Percentiles rank a stretch among this genome's conserved stretches.
These are phyloP conservation scores for Aphelocoma californica DNA, from an alignment of 2,797 vertebrate species.

Conservation along the genomic window DNA sequence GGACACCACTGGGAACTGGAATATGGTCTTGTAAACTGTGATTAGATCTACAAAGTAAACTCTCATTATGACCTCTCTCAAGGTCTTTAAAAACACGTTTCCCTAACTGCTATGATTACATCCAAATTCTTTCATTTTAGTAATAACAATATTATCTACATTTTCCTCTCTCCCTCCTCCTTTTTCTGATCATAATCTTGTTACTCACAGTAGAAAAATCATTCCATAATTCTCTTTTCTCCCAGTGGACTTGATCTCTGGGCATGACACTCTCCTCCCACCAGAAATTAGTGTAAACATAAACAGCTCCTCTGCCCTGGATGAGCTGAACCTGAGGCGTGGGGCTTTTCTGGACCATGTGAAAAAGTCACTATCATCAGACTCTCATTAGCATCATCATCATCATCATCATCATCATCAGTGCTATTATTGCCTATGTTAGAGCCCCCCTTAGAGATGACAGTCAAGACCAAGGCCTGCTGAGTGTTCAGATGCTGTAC, in stretches of 20 bases:
- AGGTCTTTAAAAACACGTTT: constrained; percentile 46
- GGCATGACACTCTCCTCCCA: not conserved
- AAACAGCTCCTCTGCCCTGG: not conserved
- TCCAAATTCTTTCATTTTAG: constrained; percentile 7
- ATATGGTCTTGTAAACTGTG: constrained; percentile 23
- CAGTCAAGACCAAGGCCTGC: not conserved
- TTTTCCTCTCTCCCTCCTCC: not conserved
- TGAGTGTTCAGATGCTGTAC: not conserved
- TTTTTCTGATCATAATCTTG: constrained; percentile 8
- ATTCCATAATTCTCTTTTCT: not conserved
- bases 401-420: not conserved
- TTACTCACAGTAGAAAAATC: not conserved
- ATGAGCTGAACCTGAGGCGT: not conserved
- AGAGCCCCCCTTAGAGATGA: not conserved
- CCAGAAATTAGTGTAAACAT: not conserved
- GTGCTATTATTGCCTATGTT: not conserved
- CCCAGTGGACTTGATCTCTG: not conserved
- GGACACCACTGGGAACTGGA: not conserved
- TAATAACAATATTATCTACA: not conserved
- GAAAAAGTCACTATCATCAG: not conserved
- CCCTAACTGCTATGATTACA: constrained; percentile 11
- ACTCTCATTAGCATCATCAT: not conserved
- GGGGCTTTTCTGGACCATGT: not conserved
- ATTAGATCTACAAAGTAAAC: constrained; percentile 46
- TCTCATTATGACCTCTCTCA: constrained; percentile 13